Conservation (phyloP, 2,888 invertebrate genomes). For the Ophion obscuratus region DNA sequence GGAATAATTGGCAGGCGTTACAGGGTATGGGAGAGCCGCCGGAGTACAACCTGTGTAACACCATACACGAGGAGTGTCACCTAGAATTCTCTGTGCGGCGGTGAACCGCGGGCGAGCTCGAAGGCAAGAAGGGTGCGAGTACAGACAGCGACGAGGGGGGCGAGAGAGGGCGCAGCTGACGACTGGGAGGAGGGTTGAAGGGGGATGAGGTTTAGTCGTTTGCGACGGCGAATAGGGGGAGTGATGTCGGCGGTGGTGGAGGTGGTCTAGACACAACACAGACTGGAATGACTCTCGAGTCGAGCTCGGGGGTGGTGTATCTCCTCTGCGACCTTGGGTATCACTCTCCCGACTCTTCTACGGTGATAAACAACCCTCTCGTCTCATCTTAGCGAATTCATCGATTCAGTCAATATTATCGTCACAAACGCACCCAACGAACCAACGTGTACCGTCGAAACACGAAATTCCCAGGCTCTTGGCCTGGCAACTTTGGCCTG, state of each 20-base stretch:
- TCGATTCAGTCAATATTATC: slow-evolving; percentile 27
- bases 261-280: slow-evolving; percentile 81
- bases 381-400: slow-evolving; percentile 13
- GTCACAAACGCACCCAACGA: background rate
- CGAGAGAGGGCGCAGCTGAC: slow-evolving; percentile 62
- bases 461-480: background rate
- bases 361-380: slow-evolving; percentile 77
- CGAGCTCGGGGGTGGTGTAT: slow-evolving; percentile 47
- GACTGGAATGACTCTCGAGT: slow-evolving; percentile 71
- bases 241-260: slow-evolving; percentile 66
- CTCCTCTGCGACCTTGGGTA: slow-evolving; percentile 78
- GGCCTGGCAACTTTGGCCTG: background rate
- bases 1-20: slow-evolving; percentile 72
- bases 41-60: slow-evolving; percentile 17
- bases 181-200: slow-evolving; percentile 65
- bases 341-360: slow-evolving; percentile 76
- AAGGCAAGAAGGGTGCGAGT: slow-evolving; percentile 34
- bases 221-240: slow-evolving; percentile 60
- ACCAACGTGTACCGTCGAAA: background rate
- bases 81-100: slow-evolving; percentile 14
- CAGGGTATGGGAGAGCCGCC: slow-evolving; percentile 35
- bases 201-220: slow-evolving; percentile 62
- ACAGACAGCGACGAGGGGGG: slow-evolving; percentile 24
- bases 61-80: slow-evolving; percentile 31
- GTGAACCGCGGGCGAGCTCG: slow-evolving; percentile 22